Conservation (phyloP, 2,888 invertebrate species). For the Unio pictorum region DNA sequence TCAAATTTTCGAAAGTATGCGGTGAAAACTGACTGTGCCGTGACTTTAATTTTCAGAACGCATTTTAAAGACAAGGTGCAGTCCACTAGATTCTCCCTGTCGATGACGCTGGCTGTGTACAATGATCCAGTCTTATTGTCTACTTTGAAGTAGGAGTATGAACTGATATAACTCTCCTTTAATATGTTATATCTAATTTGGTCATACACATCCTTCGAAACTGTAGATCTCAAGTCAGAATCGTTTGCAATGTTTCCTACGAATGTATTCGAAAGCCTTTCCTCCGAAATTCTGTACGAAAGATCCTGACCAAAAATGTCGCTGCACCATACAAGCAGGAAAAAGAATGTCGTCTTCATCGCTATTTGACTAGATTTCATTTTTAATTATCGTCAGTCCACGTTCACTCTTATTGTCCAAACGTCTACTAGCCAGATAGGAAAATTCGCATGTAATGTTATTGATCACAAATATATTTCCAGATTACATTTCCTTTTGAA, state of each 20-base stretch:
- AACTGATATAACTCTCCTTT: conserved; percentile 2
- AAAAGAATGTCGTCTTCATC: not conserved
- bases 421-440: too few species aligned
- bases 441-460: too few species aligned
- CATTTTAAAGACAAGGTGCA: conserved; percentile 42
- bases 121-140: conserved; percentile 37
- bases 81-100: conserved; percentile 40
- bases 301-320: conserved; percentile 10
- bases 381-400: too few species aligned
- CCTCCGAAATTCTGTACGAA: conserved; percentile 31
- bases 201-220: conserved; percentile 33
- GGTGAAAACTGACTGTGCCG: conserved; percentile 47
- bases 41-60: conserved; percentile 46
- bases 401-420: too few species aligned
- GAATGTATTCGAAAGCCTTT: conserved; percentile 25
- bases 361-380: too few species aligned
- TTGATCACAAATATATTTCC: too few species aligned
- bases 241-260: conserved; percentile 48
- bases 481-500: too few species aligned
- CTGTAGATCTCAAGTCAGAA: conserved; percentile 38
- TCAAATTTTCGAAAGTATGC: conserved; percentile 52
- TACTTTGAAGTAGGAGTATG: conserved; percentile 50
- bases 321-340: not conserved
- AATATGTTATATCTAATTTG: conserved; percentile 34
- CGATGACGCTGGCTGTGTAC: conserved; percentile 26